Conservation (phyloP, 1,140 invertebrate species). For the Patella vulgata region DNA sequence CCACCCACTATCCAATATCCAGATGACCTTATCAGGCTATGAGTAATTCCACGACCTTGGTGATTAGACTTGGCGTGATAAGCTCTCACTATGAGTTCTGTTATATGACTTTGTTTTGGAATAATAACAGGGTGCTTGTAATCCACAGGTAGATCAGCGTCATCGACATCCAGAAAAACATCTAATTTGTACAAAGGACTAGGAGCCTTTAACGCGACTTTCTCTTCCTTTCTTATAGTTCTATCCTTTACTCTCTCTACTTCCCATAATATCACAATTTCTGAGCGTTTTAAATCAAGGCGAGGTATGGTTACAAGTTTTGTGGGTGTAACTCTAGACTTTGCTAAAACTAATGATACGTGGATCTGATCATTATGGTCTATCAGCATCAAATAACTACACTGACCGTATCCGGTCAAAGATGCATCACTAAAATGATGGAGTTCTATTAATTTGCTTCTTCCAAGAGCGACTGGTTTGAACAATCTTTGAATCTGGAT, state of each 20-base stretch:
- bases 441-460: slow-evolving; percentile 2
- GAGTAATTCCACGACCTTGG: slow-evolving; percentile 32
- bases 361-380: background rate
- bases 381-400: slow-evolving; percentile 14
- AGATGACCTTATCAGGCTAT: slow-evolving; percentile 15
- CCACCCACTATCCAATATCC: slow-evolving; percentile 33
- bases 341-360: slow-evolving; percentile 21
- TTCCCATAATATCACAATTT: slow-evolving; percentile 9
- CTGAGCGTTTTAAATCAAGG: slow-evolving; percentile 13
- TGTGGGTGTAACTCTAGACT: slow-evolving; percentile 24
- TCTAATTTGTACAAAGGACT: slow-evolving; percentile 19
- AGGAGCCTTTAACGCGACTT: too few species aligned
- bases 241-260: too few species aligned
- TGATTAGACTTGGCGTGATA: slow-evolving; percentile 21
- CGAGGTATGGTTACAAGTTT: slow-evolving; percentile 19
- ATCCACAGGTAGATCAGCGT: slow-evolving; percentile 2
- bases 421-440: slow-evolving; percentile 34
- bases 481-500: slow-evolving; percentile 15
- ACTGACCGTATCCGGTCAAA: slow-evolving; percentile 26
- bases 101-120: slow-evolving; percentile 18
- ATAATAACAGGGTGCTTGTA: slow-evolving; percentile 20
- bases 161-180: slow-evolving; percentile 13
- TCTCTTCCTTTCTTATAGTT: too few species aligned
- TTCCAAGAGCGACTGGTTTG: background rate
- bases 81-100: slow-evolving; percentile 12